Evolutionary conservation across 2,888 invertebrate genomes (phyloP).

Genomic region (Cryptophagus acutangulus): DNA sequence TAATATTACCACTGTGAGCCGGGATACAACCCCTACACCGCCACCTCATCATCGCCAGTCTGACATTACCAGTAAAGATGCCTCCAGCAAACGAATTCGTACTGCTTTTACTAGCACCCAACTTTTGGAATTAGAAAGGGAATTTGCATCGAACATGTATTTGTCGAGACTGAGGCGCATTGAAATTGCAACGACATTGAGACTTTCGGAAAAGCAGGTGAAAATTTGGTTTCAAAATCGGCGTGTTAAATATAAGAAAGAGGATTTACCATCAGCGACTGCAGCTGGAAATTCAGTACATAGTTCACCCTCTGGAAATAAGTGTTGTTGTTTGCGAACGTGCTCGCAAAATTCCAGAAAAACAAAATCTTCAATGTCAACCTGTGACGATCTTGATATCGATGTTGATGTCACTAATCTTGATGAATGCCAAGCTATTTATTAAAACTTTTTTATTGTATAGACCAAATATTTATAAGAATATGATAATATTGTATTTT

Average conservation of each 20-base stretch:
- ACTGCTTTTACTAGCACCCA: conserved; percentile 92
- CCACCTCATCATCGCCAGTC: conserved; percentile 49
- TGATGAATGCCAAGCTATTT: not conserved
- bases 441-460: too few relatives aligned
- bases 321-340: conserved; percentile 53
- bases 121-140: conserved; percentile 79
- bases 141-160: conserved; percentile 87
- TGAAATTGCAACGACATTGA: conserved; percentile 85
- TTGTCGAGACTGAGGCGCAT: conserved; percentile 82
- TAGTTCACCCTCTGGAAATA: conserved; percentile 25
- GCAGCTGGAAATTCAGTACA: conserved; percentile 19
- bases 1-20: conserved; percentile 41
- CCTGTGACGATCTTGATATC: conserved; percentile 44
- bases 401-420: conserved; percentile 2
- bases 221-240: conserved; percentile 95
- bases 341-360: conserved; percentile 40
- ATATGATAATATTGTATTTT: too few relatives aligned
- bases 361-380: conserved; percentile 33
- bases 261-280: conserved; percentile 56
- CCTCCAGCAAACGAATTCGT: conserved; percentile 80
- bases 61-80: conserved; percentile 52
- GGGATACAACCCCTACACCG: conserved; percentile 56
- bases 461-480: too few relatives aligned
- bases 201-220: conserved; percentile 90
- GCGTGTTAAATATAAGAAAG: conserved; percentile 89